Percentiles rank a stretch among this genome's conserved stretches.
These are phyloP conservation scores for Griposia aprilina DNA, from an alignment of 2,888 invertebrate species.

Conservation along the genomic window DNA sequence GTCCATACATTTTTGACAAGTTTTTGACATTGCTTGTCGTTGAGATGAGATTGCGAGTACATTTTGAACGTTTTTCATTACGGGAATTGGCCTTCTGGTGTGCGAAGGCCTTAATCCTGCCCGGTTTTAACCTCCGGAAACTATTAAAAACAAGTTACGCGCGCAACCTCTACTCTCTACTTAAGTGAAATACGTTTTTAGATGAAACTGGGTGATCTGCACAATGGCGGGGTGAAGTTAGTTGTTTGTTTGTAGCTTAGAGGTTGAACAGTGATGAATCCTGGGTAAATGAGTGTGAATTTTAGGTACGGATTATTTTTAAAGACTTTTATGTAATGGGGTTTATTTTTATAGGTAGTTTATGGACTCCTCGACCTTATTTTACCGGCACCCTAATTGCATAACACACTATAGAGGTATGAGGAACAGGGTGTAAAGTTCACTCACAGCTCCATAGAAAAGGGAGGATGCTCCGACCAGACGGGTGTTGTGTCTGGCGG, in stretches of 20 bases:
- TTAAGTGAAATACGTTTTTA: slow-evolving; percentile 44
- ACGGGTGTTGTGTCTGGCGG: no score
- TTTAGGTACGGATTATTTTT: neutral
- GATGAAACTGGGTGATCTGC: slow-evolving; percentile 27
- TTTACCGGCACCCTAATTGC: no score
- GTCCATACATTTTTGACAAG: neutral
- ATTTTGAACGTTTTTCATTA: neutral
- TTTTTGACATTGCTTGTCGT: neutral
- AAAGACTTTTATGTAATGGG: neutral
- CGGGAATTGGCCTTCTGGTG: neutral
- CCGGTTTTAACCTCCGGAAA: slow-evolving; percentile 9
- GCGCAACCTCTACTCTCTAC: slow-evolving; percentile 8
- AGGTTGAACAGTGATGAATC: slow-evolving; percentile 34
- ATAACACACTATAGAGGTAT: no score
- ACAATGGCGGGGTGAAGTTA: slow-evolving; percentile 21
- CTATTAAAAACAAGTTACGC: slow-evolving; percentile 38
- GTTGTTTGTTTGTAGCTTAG: slow-evolving; percentile 28
- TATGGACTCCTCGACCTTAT: no score
- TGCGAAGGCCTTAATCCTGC: neutral
- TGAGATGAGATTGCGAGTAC: neutral
- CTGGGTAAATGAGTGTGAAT: slow-evolving; percentile 1
- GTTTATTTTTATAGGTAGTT: no score
- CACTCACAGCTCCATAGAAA: no score
- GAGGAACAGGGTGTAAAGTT: no score
- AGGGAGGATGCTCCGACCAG: no score